phyloP scores from a whole-genome alignment of 2,797 vertebrate genomes.

The Antennarius maculatus region DNA sequence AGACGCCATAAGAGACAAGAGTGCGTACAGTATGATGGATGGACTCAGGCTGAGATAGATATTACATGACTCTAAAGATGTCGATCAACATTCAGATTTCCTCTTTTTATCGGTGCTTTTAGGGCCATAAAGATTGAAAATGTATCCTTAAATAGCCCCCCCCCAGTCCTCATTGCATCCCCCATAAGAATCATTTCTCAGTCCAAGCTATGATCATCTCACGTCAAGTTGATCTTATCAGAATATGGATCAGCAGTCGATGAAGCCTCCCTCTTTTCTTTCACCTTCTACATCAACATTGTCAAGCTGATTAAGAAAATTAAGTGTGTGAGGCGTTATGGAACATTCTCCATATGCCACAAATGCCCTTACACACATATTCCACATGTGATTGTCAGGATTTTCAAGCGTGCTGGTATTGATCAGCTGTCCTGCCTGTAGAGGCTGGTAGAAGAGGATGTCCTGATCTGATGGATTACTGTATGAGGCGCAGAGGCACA shows the following conservation, averaged over 20 bases:
- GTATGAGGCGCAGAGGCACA: slow-evolving; percentile 80
- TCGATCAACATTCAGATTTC: slow-evolving; percentile 67
- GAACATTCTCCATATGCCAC: slow-evolving; percentile 54
- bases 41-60: slow-evolving; percentile 56
- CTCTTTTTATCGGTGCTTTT: slow-evolving; percentile 50
- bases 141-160: slow-evolving; percentile 37
- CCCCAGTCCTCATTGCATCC: slow-evolving; percentile 42
- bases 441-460: slow-evolving; percentile 77
- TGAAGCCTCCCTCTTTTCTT: slow-evolving; percentile 25
- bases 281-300: slow-evolving; percentile 12
- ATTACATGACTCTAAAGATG: slow-evolving; percentile 64
- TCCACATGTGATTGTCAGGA: slow-evolving; percentile 74
- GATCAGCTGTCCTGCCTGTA: slow-evolving; percentile 77
- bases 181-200: slow-evolving; percentile 52
- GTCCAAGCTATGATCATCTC: slow-evolving; percentile 32
- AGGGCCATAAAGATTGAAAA: slow-evolving; percentile 36
- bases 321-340: slow-evolving; percentile 23
- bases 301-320: slow-evolving; percentile 48
- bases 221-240: slow-evolving; percentile 58
- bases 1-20: slow-evolving; percentile 60
- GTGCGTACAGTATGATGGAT: slow-evolving; percentile 67
- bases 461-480: slow-evolving; percentile 86
- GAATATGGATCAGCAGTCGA: slow-evolving; percentile 59
- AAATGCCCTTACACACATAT: slow-evolving; percentile 43
- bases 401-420: slow-evolving; percentile 67